A percentile compares a stretch with the other conserved stretches of the same genome.
Evolutionary conservation across 2,888 invertebrate genomes (phyloP).

Genomic region (Caradrina clavipalpis): DNA sequence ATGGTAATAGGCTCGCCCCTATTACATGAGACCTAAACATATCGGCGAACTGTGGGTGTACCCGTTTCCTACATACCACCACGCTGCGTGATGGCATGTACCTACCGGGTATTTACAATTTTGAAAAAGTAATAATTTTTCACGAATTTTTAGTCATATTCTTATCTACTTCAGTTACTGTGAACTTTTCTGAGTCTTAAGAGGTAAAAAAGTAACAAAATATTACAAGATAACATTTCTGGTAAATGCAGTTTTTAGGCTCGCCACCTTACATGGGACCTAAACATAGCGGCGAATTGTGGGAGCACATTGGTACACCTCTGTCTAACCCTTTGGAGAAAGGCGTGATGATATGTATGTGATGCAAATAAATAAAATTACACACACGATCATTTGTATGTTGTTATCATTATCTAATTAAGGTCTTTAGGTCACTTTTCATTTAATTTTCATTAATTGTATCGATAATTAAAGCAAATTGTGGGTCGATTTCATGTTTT

Average conservation of each 20-base stretch:
- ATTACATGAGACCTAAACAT: too few relatives aligned
- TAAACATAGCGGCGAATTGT: too few relatives aligned
- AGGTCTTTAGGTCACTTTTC: slow-evolving; percentile 4
- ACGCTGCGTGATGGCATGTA: too few relatives aligned
- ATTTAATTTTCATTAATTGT: not conserved
- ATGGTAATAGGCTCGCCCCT: too few relatives aligned
- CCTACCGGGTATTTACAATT: too few relatives aligned
- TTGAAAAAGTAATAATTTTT: not conserved
- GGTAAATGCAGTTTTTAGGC: slow-evolving; percentile 55
- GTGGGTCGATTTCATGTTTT: not conserved
- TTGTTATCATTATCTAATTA: slow-evolving; percentile 6
- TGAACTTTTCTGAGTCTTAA: not conserved
- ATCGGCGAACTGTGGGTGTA: too few relatives aligned
- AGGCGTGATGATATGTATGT: too few relatives aligned
- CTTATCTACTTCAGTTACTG: not conserved
- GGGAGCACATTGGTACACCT: too few relatives aligned
- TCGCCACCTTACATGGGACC: too few relatives aligned
- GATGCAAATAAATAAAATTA: slow-evolving; percentile 33
- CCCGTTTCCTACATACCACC: too few relatives aligned
- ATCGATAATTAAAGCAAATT: not conserved
- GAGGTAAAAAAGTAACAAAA: slow-evolving; percentile 2
- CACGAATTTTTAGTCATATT: not conserved
- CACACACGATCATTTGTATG: not conserved
- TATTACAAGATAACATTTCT: not conserved
- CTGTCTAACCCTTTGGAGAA: too few relatives aligned